Evolutionary conservation across 2,797 vertebrate genomes (phyloP).

Genomic region (Dipus sagitta): DNA sequence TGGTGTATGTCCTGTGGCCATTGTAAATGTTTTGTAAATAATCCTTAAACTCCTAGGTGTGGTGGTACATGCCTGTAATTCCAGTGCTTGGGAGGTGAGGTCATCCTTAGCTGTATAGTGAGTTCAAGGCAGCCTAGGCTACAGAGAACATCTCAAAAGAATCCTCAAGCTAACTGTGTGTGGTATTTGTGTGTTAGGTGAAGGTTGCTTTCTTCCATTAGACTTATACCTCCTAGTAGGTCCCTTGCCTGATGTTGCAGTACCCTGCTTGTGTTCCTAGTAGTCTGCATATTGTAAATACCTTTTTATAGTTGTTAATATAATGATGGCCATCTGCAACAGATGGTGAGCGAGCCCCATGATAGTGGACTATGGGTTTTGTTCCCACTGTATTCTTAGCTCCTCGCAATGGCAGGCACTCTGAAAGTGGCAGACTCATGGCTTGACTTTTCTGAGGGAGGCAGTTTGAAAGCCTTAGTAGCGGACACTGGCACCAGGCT

Average conservation of each 20-base stretch:
- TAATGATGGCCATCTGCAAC: neutral
- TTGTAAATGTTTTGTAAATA: constrained; percentile 10
- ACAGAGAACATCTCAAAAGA: neutral
- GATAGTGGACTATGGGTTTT: neutral
- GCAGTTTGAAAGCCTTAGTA: neutral
- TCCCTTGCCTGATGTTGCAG: neutral
- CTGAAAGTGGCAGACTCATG: neutral
- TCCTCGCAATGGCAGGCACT: neutral
- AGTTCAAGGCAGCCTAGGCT: neutral
- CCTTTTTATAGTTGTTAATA: neutral
- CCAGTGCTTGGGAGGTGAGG: neutral
- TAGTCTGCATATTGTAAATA: neutral
- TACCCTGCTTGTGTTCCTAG: neutral
- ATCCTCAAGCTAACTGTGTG: neutral
- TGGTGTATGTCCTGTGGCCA: neutral
- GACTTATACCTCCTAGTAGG: neutral
- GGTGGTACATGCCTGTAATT: neutral
- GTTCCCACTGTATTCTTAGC: neutral
- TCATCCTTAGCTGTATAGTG: neutral
- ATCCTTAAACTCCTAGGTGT: neutral
- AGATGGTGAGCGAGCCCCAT: neutral
- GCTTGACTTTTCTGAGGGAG: constrained; percentile 15
- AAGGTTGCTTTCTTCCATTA: constrained; percentile 10
- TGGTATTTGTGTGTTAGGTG: neutral
- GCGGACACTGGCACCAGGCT: neutral